Base-by-base conservation (phyloP, 1,140 invertebrate genomes). In the Chrysomallon squamiferum region DNA sequence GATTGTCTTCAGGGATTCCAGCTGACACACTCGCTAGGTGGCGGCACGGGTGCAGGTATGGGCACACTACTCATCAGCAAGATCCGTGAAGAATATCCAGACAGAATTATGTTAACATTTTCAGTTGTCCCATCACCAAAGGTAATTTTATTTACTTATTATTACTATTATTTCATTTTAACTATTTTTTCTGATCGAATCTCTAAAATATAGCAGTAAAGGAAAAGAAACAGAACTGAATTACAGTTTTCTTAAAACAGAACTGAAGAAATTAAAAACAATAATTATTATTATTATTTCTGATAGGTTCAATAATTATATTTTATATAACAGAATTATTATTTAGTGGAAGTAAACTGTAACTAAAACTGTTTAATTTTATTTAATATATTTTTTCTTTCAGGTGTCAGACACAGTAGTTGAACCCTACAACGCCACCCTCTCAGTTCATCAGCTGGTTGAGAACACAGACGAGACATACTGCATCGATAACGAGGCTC, bases 91-190 rank as follows among this genome's bases (percentile, higher is more conserved):
- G 88, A 89, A 77, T 88, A 87, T 75, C 88, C 95, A 6, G 94
- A 96, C 87, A 90, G 95, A 83, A 96, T 97, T 66, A 95, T 96
- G 90, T 91, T 92, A 81, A 93, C 94, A 32, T 96, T 94, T 85
- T 94, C 93, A 2, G 93, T 96, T 56, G 92, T 96, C 49, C 94
- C 95, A 56, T 95, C 94, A 32, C 93, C 94, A 18, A 95, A 95
- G 86, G 66, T 68, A 25, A 63, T 56, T 25, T n/a, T 20, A 13
- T 56, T 25, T 25, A 27, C n/a, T n/a, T n/a, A n/a, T n/a, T n/a
- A n/a, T n/a, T n/a, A n/a, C n/a, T n/a, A n/a, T n/a, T n/a, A n/a
- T n/a, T n/a, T n/a, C n/a, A 4, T 6, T 4, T 18, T 5, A 13
- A 25, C 5, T 22, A 27, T 22, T 3, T 38, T 56, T 27, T 30